phyloP scores from a whole-genome alignment of 2,888 invertebrate species.

The Abscondita cerata region DNA sequence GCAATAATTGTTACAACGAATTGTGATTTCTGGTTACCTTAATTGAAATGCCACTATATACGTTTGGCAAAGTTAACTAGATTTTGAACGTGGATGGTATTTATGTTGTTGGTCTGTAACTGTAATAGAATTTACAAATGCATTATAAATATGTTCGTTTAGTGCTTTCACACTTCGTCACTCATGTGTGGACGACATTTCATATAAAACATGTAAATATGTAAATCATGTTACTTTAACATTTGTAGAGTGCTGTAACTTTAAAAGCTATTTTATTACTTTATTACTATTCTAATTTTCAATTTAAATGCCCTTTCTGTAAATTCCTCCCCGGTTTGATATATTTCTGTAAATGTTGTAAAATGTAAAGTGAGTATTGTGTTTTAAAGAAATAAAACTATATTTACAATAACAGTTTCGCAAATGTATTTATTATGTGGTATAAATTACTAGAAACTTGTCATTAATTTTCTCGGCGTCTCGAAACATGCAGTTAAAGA shows the following conservation, averaged over 20 bases:
- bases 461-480: conserved; percentile 27
- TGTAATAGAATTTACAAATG: conserved; percentile 42
- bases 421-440: conserved; percentile 30
- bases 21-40: conserved; percentile 7
- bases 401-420: conserved; percentile 36
- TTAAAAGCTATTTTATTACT: conserved; percentile 58
- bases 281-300: conserved; percentile 58
- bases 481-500: conserved; percentile 23
- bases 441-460: conserved; percentile 27
- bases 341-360: conserved; percentile 54
- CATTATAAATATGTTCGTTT: conserved; percentile 48
- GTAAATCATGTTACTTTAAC: conserved; percentile 52
- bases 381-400: conserved; percentile 39
- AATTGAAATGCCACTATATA: conserved; percentile 7
- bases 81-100: conserved; percentile 11
- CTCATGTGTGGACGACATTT: conserved; percentile 54
- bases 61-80: conserved; percentile 2
- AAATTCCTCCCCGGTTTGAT: conserved; percentile 53
- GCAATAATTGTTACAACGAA: conserved; percentile 3
- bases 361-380: conserved; percentile 53
- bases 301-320: conserved; percentile 58
- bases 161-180: conserved; percentile 54
- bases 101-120: conserved; percentile 23
- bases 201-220: conserved; percentile 54
- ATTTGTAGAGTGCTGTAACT: conserved; percentile 53